phyloP scores from a whole-genome alignment of 2,888 invertebrate species.

The Allolobophora icterica region DNA sequence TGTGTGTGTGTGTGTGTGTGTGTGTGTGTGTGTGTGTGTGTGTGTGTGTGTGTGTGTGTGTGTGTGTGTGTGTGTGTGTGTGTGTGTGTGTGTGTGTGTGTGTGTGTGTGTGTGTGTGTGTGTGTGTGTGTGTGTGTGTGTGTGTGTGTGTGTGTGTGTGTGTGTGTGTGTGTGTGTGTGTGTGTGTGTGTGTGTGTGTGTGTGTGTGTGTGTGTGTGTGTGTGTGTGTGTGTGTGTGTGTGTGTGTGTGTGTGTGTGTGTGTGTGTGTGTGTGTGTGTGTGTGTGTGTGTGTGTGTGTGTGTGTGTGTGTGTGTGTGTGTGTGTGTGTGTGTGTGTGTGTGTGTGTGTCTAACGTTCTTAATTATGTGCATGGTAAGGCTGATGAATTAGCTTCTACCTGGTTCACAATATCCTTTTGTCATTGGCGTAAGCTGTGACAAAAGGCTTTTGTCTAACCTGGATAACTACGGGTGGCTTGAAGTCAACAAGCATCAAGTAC shows the following conservation, averaged over 20 bases:
- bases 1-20: not conserved
- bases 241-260: not conserved
- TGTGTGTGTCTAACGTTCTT: not conserved
- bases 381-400: not conserved
- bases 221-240: not conserved
- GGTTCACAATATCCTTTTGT: not conserved
- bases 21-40: not conserved
- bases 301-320: not conserved
- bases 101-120: not conserved
- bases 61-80: not conserved
- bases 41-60: not conserved
- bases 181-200: not conserved
- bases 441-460: not conserved
- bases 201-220: not conserved
- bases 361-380: too few relatives aligned
- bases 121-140: not conserved
- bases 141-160: not conserved
- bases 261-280: not conserved
- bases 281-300: not conserved
- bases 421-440: not conserved
- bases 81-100: not conserved
- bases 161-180: not conserved
- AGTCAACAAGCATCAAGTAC: too few relatives aligned
- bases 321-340: not conserved
- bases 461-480: not conserved